Conservation (phyloP, 1,140 invertebrate genomes). For the Aphelenchoides avenae region DNA sequence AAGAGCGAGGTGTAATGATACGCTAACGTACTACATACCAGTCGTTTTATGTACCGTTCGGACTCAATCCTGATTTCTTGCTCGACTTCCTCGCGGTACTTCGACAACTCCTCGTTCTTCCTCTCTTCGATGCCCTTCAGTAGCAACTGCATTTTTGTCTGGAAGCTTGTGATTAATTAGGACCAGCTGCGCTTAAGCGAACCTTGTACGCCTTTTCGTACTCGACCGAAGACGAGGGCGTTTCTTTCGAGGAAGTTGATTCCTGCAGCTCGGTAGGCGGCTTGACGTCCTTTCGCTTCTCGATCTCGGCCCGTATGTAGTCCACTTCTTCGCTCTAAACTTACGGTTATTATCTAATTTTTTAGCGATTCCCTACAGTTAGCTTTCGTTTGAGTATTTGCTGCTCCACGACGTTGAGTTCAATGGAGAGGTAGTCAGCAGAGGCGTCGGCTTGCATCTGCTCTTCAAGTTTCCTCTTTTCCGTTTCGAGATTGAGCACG, state of each 20-base stretch:
- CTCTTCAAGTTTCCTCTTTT: slow-evolving; percentile 16
- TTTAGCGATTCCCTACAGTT: slow-evolving; percentile 10
- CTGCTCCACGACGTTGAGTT: slow-evolving; percentile 29
- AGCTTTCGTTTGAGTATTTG: slow-evolving; percentile 31
- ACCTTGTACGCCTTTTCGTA: slow-evolving; percentile 37
- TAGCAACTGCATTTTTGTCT: slow-evolving; percentile 37
- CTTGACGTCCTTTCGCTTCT: slow-evolving; percentile 29
- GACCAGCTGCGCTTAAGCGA: slow-evolving; percentile 5
- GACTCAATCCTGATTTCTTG: slow-evolving; percentile 20
- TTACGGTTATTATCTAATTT: slow-evolving; percentile 7
- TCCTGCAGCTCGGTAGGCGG: background rate
- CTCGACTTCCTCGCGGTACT: slow-evolving; percentile 30
- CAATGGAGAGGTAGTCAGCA: slow-evolving; percentile 25
- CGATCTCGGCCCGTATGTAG: slow-evolving; percentile 27
- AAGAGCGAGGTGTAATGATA: slow-evolving; percentile 14
- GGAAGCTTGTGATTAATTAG: background rate
- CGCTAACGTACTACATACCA: slow-evolving; percentile 11
- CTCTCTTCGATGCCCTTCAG: slow-evolving; percentile 36
- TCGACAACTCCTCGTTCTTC: slow-evolving; percentile 35
- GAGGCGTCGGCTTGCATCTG: slow-evolving; percentile 19
- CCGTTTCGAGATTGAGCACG: slow-evolving; percentile 16
- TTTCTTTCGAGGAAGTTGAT: slow-evolving; percentile 11
- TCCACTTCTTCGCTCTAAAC: slow-evolving; percentile 38
- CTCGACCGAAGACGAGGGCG: slow-evolving; percentile 10
- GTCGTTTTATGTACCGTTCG: slow-evolving; percentile 22